Evolutionary conservation across 2,888 invertebrate genomes (phyloP).

Genomic region (Scaptomyza cyrtandrae): DNA sequence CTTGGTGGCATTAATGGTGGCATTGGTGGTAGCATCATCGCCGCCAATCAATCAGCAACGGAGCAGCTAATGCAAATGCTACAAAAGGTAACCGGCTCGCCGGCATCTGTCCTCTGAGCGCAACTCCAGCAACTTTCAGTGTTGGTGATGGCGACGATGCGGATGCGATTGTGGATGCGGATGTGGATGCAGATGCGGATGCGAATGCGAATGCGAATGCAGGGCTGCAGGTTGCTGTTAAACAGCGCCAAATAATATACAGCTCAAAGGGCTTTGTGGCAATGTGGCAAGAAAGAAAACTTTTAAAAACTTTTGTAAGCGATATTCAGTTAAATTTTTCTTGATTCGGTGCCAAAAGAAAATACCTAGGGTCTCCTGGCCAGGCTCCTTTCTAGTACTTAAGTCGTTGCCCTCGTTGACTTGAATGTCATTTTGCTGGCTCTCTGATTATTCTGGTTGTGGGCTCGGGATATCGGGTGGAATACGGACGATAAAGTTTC

Average conservation of each 20-base stretch:
- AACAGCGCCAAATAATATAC: conserved; percentile 32
- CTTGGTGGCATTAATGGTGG: conserved; percentile 39
- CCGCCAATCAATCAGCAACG: conserved; percentile 80
- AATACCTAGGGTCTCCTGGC: conserved; percentile 29
- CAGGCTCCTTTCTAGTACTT: conserved; percentile 14
- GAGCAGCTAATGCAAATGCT: conserved; percentile 84
- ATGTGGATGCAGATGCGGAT: conserved; percentile 19
- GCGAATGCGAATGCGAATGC: conserved; percentile 32
- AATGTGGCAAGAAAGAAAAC: conserved; percentile 22
- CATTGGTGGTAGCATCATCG: conserved; percentile 31
- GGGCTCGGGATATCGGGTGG: conserved; percentile 25
- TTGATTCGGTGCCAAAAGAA: conserved; percentile 78
- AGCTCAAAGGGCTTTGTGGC: conserved; percentile 61
- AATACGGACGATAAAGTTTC: conserved; percentile 37
- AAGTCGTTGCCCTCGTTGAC: conserved; percentile 6
- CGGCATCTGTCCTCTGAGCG: conserved; percentile 68
- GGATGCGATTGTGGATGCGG: conserved; percentile 16
- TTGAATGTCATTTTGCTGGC: background rate
- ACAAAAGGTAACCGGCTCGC: conserved; percentile 81
- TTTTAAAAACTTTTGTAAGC: background rate
- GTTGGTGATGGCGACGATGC: conserved; percentile 34
- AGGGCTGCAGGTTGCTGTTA: conserved; percentile 27
- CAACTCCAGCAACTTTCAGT: conserved; percentile 46
- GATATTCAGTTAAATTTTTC: background rate
- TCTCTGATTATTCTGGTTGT: conserved; percentile 8